Conservation (phyloP, 2,113 vertebrate species). For the Oncorhynchus keta region DNA sequence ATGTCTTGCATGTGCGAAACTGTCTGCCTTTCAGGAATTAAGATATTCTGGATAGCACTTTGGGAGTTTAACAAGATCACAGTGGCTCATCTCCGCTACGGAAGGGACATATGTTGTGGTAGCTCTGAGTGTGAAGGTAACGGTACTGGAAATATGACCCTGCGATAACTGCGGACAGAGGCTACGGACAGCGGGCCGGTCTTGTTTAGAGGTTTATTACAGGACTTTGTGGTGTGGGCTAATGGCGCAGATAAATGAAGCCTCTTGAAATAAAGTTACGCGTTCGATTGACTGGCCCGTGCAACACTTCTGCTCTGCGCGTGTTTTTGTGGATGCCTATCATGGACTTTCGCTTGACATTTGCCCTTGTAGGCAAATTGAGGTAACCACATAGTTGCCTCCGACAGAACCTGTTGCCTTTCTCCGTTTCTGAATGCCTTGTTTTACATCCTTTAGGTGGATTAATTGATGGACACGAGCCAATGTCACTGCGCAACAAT, state of each 20-base stretch:
- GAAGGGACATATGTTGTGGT: no score
- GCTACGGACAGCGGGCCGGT: not conserved
- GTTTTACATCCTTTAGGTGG: not conserved
- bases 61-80: not conserved
- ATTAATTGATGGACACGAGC: not conserved
- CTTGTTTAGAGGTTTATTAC: not conserved
- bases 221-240: no score
- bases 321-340: not conserved
- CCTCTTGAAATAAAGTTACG: no score
- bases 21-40: not conserved
- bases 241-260: conserved; percentile 1
- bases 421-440: not conserved
- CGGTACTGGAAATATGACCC: not conserved
- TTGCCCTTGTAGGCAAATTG: not conserved
- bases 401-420: not conserved
- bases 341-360: conserved; percentile 2
- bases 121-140: not conserved
- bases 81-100: no score
- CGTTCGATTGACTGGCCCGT: no score
- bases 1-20: not conserved
- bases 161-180: not conserved
- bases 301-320: not conserved
- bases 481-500: not conserved
- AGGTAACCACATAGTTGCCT: not conserved
- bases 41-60: not conserved